Evolutionary conservation across 2,888 invertebrate genomes (phyloP).

Genomic region (Chrysodeixis includens): DNA sequence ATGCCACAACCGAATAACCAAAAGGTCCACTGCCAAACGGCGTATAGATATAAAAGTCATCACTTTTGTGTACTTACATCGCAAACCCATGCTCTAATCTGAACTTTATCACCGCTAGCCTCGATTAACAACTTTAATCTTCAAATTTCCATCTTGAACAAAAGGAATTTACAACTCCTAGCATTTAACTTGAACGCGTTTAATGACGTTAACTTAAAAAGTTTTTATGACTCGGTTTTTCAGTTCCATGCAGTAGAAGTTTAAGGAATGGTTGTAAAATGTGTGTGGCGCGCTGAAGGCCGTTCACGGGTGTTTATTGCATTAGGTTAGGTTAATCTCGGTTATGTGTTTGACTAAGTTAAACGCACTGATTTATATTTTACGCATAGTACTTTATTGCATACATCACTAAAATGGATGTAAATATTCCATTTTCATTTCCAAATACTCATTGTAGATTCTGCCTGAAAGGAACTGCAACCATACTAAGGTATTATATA

Average conservation of each 20-base stretch:
- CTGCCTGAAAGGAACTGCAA: no score
- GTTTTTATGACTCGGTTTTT: slow-evolving; percentile 5
- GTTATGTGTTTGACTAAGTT: no score
- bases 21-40: no score
- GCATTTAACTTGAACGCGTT: background rate
- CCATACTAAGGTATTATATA: no score
- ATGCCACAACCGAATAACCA: no score
- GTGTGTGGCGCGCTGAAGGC: background rate
- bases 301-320: background rate
- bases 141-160: background rate
- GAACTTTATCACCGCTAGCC: background rate
- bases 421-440: no score
- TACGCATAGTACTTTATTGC: no score
- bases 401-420: no score
- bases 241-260: background rate
- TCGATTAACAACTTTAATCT: background rate
- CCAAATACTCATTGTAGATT: no score
- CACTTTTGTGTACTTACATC: no score
- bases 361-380: no score
- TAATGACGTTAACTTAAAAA: background rate
- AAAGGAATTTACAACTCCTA: background rate
- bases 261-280: slow-evolving; percentile 9
- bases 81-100: background rate
- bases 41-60: no score
- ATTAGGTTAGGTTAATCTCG: background rate